Evolutionary conservation across 2,797 vertebrate genomes (phyloP), one percentile per base, ranked within the genome.

Genomic region (Cryptoblepharus egeriae): DNA sequence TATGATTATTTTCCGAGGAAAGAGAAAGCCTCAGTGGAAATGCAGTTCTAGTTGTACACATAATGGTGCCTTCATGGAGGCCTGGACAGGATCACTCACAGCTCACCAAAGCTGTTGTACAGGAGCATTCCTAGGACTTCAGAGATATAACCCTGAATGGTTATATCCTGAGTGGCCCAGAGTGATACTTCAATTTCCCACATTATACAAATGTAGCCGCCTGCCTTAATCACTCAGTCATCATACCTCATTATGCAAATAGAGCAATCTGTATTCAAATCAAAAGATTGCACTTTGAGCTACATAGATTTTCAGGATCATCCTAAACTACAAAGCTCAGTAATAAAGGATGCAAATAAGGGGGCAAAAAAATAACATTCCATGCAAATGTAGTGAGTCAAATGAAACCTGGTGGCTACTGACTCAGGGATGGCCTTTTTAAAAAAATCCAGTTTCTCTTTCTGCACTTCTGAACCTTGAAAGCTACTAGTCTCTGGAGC

Each of bases 201-300:
- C 28, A 68, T 63, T 67, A 68, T 45, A 75, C 35, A 26, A 63
- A 45, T 74, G 52, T 35, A 49, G 63, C 71, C 24, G 7, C 77
- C 37, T 79, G 63, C 52, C 55, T 81, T 79, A 75, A 79, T 84
- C 71, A 60, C 63, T 68, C 37, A 61, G 24, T 30, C 39, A 42
- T 88, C 55, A 75, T 55, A 67, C 42, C 15, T 84, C 63, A 84
- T 84, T 65, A 3, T 57, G 49, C 42, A 83, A 77, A 58, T 0
- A 1, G 32, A 77, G 49, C 5, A 77, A 57, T 81, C 45, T 76
- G 70, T 81, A 52, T 82, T 26, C 63, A 57, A 75, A 84, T 79
- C 2, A 18, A 78, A 77, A 79, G 49, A 69, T 5, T 13, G 80
- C 68, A 82, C 67, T 24, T 78, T 80, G 79, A 87, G 89, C 42